Evolutionary conservation across 2,888 invertebrate species (phyloP).

Genomic region (Idaea aversata): DNA sequence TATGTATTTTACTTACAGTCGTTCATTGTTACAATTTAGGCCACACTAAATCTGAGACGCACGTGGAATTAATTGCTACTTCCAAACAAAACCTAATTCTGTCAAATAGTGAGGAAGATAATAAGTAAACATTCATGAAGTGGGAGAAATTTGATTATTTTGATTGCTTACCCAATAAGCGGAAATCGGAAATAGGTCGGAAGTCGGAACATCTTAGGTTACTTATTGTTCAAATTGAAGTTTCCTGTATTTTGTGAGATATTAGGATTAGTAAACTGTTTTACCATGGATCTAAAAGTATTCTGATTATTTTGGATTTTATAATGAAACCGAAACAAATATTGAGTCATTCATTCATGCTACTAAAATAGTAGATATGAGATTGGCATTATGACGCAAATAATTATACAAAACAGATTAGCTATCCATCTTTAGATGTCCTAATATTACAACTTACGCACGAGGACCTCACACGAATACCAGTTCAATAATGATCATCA

Average conservation of each 20-base stretch:
- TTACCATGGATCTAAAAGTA: conserved; percentile 25
- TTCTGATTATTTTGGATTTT: background rate
- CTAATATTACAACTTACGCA: conserved; percentile 4
- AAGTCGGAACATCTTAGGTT: background rate
- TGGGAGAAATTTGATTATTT: conserved; percentile 14
- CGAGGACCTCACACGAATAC: conserved; percentile 47
- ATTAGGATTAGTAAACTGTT: background rate
- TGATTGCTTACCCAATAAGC: conserved; percentile 6
- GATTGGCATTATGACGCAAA: conserved; percentile 11
- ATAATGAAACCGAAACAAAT: background rate
- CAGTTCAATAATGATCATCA: background rate
- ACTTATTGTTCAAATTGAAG: conserved; percentile 10
- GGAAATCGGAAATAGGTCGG: conserved; percentile 20
- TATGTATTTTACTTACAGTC: conserved; percentile 23
- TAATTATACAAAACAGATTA: conserved; percentile 39
- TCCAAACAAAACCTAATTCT: conserved; percentile 36
- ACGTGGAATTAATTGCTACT: conserved; percentile 32
- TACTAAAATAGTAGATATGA: background rate
- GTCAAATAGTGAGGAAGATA: conserved; percentile 29
- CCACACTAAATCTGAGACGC: conserved; percentile 33
- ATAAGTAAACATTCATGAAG: conserved; percentile 28
- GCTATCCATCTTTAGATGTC: conserved; percentile 40
- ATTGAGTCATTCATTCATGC: background rate
- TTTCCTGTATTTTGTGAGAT: conserved; percentile 10
- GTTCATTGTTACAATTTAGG: conserved; percentile 43